Evolutionary conservation across 2,113 vertebrate species (phyloP).

Genomic region (Lamprotornis superbus): DNA sequence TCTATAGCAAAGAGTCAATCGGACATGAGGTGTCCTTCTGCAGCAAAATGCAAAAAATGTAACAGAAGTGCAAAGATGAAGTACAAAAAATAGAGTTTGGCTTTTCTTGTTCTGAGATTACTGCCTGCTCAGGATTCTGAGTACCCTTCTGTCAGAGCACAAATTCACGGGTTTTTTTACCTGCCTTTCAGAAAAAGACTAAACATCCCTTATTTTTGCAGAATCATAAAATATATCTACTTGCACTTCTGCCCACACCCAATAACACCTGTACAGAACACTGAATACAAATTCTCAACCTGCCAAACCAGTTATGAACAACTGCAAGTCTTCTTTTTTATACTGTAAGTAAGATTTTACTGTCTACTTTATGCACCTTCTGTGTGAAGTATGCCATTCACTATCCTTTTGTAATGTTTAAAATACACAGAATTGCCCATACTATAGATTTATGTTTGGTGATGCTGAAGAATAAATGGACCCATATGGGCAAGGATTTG

Average conservation of each 20-base stretch:
- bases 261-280: background rate
- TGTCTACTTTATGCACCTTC: background rate
- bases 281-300: background rate
- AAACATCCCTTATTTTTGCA: background rate
- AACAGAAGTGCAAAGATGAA: background rate
- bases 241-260: background rate
- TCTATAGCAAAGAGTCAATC: background rate
- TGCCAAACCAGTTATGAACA: background rate
- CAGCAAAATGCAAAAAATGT: background rate
- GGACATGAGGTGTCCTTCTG: background rate
- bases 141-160: constrained; percentile 19
- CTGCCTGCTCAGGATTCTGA: background rate
- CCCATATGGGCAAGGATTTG: background rate
- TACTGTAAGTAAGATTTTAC: background rate
- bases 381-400: background rate
- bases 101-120: constrained; percentile 11
- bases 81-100: background rate
- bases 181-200: background rate
- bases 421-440: background rate
- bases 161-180: background rate
- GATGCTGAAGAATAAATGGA: background rate
- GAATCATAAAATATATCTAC: background rate
- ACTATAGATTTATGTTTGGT: background rate
- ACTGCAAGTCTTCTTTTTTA: background rate
- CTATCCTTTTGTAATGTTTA: background rate